Percentiles rank a stretch among this genome's conserved stretches.
Evolutionary conservation across 2,113 vertebrate species (phyloP).

Genomic region (Ascaphus truei): DNA sequence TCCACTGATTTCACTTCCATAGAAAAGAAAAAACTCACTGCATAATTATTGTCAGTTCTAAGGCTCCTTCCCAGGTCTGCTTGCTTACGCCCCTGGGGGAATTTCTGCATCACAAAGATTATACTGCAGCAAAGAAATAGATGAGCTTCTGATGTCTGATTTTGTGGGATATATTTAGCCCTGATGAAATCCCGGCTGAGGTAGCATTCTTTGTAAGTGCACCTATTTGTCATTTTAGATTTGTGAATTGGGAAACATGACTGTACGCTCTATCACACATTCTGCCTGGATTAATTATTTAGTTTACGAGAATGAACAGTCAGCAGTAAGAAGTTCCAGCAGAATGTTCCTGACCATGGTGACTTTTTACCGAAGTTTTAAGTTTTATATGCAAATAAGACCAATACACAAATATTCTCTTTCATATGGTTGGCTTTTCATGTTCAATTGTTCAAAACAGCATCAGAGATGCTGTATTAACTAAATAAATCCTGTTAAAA

Average conservation of each 20-base stretch:
- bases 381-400: background rate
- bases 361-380: background rate
- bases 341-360: conserved; percentile 17
- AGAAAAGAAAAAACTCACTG: no score
- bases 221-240: conserved; percentile 33
- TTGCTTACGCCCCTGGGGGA: background rate
- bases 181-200: conserved; percentile 13
- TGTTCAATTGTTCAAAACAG: no score
- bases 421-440: no score
- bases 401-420: background rate
- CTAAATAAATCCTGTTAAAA: no score
- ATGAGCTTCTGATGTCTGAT: conserved; percentile 11
- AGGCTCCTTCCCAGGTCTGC: background rate
- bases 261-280: conserved; percentile 24
- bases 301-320: conserved; percentile 20
- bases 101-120: conserved; percentile 7
- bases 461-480: no score
- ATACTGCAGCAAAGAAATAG: conserved; percentile 6
- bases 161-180: conserved; percentile 25
- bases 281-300: conserved; percentile 29
- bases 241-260: conserved; percentile 29
- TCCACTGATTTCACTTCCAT: no score
- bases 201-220: conserved; percentile 22
- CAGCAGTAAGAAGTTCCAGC: background rate
- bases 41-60: background rate